Evolutionary conservation across 1,140 invertebrate genomes (phyloP), one percentile per base, ranked within the genome.

Genomic region (Bicyclus anynana): DNA sequence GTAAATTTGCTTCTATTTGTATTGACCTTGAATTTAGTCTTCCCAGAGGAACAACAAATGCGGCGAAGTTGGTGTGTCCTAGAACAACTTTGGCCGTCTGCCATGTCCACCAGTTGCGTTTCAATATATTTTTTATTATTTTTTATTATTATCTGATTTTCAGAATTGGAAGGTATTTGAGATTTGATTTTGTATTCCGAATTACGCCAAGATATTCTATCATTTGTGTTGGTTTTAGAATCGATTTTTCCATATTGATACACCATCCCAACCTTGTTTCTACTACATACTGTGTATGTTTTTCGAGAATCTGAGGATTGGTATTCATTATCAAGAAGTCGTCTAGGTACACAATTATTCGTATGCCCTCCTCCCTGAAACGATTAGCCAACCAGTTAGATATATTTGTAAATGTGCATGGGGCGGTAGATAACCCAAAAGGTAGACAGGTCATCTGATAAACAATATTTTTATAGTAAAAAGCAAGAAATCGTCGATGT

Each of bases 41-140:
- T 90, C 91, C 47, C 88, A 89, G 56, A 84, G 72, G 74, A 89
- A 91, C 58, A 75, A 91, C 64, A 89, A 89, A 61, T 89, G 89
- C 59, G 77, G 89, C 88, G 60, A 87, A 88, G 2, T 90, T 87
- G 7, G 72, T 18, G 12, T 58, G 51, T 1, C 59, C 59, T 4
- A 69, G 44, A 0, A 61, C 35, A 6, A 14, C 27, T 29, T 17
- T 17, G 4, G 33, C 33, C 12, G 3, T 2, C 33, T 12, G 12
- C 33, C 33, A 35, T n/a, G 10, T 35, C 33, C 33, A 35, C 33
- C 12, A 12, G 10, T 12, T 3, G 9, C 13, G 3, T 12, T 5
- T 35, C 3, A 35, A 12, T 2, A 35, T 2, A 13, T 12, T 13
- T 12, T 71, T n/a, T 51, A 29, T 46, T 6, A 47, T 13, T 12